phyloP scores from a whole-genome alignment of 2,797 vertebrate species.

The Catostomus latipinnis region DNA sequence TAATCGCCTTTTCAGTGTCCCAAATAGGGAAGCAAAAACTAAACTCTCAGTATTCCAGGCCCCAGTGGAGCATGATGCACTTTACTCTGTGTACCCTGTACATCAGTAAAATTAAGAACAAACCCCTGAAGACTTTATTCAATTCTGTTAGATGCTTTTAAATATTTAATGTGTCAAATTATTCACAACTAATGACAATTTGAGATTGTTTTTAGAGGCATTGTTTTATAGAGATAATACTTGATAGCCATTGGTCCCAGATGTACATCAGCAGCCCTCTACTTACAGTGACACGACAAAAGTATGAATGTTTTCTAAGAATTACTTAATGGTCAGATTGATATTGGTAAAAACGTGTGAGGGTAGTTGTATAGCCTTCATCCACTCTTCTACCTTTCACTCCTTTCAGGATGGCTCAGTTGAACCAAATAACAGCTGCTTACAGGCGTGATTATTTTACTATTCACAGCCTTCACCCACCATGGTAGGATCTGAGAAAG shows the following conservation, averaged over 20 bases:
- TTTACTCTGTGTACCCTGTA: slow-evolving; percentile 53
- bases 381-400: slow-evolving; percentile 6
- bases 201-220: slow-evolving; percentile 22
- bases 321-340: neutral
- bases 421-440: slow-evolving; percentile 27
- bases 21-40: slow-evolving; percentile 23
- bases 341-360: neutral
- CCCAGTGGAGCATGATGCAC: slow-evolving; percentile 57
- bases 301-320: slow-evolving; percentile 22
- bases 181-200: slow-evolving; percentile 21
- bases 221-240: slow-evolving; percentile 31
- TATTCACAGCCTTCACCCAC: slow-evolving; percentile 14
- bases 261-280: slow-evolving; percentile 24
- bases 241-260: slow-evolving; percentile 33
- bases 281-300: slow-evolving; percentile 9
- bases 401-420: slow-evolving; percentile 3
- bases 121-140: slow-evolving; percentile 29
- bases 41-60: slow-evolving; percentile 38
- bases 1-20: slow-evolving; percentile 38
- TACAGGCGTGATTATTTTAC: slow-evolving; percentile 4
- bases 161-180: slow-evolving; percentile 5
- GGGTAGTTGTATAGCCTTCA: neutral
- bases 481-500: slow-evolving; percentile 8
- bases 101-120: slow-evolving; percentile 43
- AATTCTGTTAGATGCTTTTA: slow-evolving; percentile 38